These are phyloP conservation scores for Spheniscus humboldti DNA, from an alignment of 2,797 vertebrate genomes.

Conservation along the genomic window DNA sequence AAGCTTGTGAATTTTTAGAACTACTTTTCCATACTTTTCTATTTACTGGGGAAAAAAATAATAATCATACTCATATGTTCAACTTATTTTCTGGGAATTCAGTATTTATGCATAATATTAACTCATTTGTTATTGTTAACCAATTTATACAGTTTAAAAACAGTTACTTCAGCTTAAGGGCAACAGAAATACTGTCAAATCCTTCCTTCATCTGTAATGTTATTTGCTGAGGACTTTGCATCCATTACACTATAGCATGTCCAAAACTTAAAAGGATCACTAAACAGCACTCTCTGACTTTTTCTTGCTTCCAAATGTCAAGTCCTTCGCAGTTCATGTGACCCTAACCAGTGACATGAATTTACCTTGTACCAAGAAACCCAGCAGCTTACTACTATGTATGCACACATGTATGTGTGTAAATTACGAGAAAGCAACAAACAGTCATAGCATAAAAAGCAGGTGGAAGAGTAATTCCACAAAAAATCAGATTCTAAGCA, in stretches of 20 bases:
- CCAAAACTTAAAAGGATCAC: not conserved
- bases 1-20: not conserved
- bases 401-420: not conserved
- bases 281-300: not conserved
- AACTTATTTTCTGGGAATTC: not conserved
- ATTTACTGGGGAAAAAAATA: not conserved
- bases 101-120: not conserved
- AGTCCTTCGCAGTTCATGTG: not conserved
- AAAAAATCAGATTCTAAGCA: not conserved
- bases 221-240: not conserved
- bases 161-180: not conserved
- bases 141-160: not conserved
- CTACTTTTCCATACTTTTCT: not conserved
- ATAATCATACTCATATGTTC: not conserved
- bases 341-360: not conserved
- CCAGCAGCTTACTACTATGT: not conserved
- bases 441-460: not conserved
- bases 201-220: not conserved
- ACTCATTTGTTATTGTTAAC: not conserved
- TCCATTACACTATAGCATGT: not conserved
- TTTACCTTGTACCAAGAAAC: not conserved
- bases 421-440: not conserved
- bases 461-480: not conserved
- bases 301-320: not conserved
- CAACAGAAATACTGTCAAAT: not conserved